A percentile compares a stretch with the other conserved stretches of the same genome.
phyloP scores from a whole-genome alignment of 2,888 invertebrate genomes.

The Trichogramma evanescens region DNA sequence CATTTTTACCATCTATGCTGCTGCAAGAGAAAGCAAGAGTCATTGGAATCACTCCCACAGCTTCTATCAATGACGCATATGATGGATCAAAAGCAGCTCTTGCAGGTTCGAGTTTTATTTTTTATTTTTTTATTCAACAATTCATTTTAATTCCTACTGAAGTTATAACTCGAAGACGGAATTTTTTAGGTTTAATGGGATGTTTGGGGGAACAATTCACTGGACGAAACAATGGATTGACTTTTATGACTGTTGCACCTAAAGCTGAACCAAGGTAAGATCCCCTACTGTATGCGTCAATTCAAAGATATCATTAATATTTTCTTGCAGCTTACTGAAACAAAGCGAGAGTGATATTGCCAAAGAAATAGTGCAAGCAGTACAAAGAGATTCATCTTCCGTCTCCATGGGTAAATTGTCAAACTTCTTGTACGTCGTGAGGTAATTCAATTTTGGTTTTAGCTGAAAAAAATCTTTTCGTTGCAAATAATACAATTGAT shows the following conservation, averaged over 20 bases:
- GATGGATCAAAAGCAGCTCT: conserved; percentile 38
- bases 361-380: conserved; percentile 35
- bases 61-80: conserved; percentile 34
- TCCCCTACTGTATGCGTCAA: not conserved
- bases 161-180: not conserved
- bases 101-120: conserved; percentile 27
- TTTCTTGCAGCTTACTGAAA: conserved; percentile 24
- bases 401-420: conserved; percentile 31
- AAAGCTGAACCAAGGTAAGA: conserved; percentile 32
- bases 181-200: conserved; percentile 38
- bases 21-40: conserved; percentile 32
- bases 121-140: not conserved
- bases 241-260: conserved; percentile 38
- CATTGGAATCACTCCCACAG: conserved; percentile 39
- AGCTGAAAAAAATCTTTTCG: not conserved
- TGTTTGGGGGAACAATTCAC: conserved; percentile 34
- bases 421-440: conserved; percentile 28
- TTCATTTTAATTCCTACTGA: not conserved
- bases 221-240: conserved; percentile 29
- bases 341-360: conserved; percentile 36
- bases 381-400: conserved; percentile 33
- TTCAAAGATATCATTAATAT: not conserved
- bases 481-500: not conserved
- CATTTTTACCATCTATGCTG: conserved; percentile 40
- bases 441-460: conserved; percentile 24